These are phyloP conservation scores for Aspidapion aeneum DNA, from an alignment of 2,888 invertebrate species.

Conservation along the genomic window DNA sequence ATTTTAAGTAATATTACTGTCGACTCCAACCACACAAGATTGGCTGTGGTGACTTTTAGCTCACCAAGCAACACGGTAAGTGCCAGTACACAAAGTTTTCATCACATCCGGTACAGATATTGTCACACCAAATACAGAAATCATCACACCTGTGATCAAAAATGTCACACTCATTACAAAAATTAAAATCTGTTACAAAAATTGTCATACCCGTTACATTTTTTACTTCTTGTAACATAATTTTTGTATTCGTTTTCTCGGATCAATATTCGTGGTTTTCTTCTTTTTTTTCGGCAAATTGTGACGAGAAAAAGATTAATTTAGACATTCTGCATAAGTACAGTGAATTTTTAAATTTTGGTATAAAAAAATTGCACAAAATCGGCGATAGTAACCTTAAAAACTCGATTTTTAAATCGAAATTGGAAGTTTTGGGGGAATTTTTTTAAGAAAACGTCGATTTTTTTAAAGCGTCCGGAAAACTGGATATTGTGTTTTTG, in stretches of 20 bases:
- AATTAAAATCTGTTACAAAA: too few species aligned
- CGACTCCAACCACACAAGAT: slow-evolving; percentile 58
- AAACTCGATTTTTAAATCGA: slow-evolving; percentile 48
- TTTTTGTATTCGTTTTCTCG: too few species aligned
- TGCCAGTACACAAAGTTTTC: too few species aligned
- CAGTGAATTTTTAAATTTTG: slow-evolving; percentile 44
- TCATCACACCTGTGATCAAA: too few species aligned
- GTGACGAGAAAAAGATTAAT: slow-evolving; percentile 31
- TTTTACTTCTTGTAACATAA: too few species aligned
- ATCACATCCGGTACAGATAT: too few species aligned
- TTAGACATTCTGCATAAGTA: slow-evolving; percentile 36
- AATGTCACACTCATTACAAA: too few species aligned
- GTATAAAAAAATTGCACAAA: slow-evolving; percentile 41
- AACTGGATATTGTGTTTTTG: slow-evolving; percentile 61
- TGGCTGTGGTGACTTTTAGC: slow-evolving; percentile 64
- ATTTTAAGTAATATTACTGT: slow-evolving; percentile 63
- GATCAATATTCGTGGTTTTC: too few species aligned
- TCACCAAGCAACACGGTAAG: slow-evolving; percentile 55
- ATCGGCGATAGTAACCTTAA: slow-evolving; percentile 34
- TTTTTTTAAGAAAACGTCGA: slow-evolving; percentile 55
- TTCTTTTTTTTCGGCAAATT: too few species aligned
- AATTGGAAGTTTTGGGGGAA: slow-evolving; percentile 54
- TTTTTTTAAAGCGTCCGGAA: slow-evolving; percentile 44
- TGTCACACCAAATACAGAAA: too few species aligned
- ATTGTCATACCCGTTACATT: too few species aligned